phyloP scores from a whole-genome alignment of 2,113 vertebrate genomes.

The Anguilla japonica region DNA sequence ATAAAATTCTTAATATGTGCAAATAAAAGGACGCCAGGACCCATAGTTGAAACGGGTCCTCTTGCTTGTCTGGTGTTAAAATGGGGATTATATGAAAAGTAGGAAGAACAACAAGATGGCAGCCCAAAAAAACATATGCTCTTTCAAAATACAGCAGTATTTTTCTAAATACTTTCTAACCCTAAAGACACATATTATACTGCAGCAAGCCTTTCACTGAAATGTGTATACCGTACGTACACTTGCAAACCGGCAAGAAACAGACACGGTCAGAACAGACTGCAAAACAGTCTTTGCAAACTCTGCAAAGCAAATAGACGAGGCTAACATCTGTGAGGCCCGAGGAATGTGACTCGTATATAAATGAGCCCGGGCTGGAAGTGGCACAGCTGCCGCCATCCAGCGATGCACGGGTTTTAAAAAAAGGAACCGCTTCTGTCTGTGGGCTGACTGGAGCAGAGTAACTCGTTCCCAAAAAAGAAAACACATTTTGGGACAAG shows the following conservation, averaged over 20 bases:
- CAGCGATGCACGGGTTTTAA: neutral
- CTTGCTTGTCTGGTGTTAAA: neutral
- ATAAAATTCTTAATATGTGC: too few relatives aligned
- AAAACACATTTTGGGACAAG: neutral
- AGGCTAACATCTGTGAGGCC: constrained; percentile 20
- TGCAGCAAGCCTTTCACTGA: neutral
- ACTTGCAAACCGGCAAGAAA: neutral
- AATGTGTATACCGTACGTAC: neutral
- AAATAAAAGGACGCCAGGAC: too few relatives aligned
- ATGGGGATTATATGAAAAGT: neutral
- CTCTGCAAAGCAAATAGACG: constrained; percentile 16
- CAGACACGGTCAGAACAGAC: neutral
- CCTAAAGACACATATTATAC: neutral
- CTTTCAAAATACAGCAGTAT: neutral
- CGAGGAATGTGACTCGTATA: constrained; percentile 7
- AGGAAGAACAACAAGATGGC: neutral
- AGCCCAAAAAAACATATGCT: neutral
- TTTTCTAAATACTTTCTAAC: neutral
- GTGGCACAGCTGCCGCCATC: constrained; percentile 5
- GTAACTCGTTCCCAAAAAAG: neutral
- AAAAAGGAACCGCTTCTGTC: neutral
- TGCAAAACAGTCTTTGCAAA: constrained; percentile 15
- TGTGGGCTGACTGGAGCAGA: neutral
- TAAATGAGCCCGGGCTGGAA: constrained; percentile 8
- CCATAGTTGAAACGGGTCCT: neutral